phyloP scores from a whole-genome alignment of 2,797 vertebrate species.

The Poecilia gillii region DNA sequence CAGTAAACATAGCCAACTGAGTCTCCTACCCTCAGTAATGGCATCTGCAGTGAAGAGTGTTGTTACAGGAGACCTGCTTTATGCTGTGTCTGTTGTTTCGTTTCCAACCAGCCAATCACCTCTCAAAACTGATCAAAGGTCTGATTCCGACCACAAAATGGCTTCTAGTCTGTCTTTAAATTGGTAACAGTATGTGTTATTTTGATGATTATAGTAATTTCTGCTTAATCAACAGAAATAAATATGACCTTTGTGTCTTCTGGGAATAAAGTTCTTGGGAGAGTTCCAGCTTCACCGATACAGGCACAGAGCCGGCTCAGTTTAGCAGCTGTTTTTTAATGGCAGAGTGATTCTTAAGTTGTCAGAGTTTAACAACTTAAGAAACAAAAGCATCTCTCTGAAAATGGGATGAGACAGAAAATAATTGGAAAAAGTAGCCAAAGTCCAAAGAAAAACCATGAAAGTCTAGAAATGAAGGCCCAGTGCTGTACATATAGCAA shows the following conservation, averaged over 20 bases:
- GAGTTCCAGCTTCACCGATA: not conserved
- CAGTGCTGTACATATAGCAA: not conserved
- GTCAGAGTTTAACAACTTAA: not conserved
- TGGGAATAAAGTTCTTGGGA: not conserved
- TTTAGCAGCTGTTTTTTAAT: not conserved
- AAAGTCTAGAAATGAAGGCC: not conserved
- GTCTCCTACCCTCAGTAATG: not conserved
- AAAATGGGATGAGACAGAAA: not conserved
- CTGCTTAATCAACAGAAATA: not conserved
- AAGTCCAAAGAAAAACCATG: not conserved
- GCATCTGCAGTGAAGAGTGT: not conserved
- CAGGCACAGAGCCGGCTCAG: not conserved
- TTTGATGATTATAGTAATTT: not conserved
- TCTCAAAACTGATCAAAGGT: not conserved
- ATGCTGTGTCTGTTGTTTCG: not conserved
- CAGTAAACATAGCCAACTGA: not conserved
- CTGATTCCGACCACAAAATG: not conserved
- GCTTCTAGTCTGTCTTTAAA: not conserved
- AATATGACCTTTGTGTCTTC: not conserved
- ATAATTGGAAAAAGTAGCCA: not conserved
- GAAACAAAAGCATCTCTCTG: not conserved
- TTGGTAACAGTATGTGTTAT: not conserved
- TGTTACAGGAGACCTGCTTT: not conserved
- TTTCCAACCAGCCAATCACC: not conserved
- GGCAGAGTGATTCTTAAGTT: not conserved